These are phyloP conservation scores for Epistrophe grossulariae DNA, from an alignment of 2,888 invertebrate genomes.

Conservation along the genomic window DNA sequence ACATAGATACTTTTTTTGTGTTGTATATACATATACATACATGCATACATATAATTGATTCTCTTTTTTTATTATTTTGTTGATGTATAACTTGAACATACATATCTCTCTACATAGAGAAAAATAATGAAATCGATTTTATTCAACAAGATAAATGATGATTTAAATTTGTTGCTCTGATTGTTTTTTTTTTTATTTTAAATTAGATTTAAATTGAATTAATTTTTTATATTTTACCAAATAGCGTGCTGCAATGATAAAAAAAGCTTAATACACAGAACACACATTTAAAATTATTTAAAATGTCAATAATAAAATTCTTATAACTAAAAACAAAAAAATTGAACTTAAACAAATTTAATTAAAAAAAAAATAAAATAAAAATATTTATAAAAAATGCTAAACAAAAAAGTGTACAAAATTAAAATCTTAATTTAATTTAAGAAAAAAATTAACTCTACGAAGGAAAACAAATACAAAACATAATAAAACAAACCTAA, in stretches of 20 bases:
- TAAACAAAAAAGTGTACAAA: slow-evolving; percentile 61
- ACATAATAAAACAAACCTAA: slow-evolving; percentile 29
- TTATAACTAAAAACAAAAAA: slow-evolving; percentile 10
- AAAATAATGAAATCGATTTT: slow-evolving; percentile 67
- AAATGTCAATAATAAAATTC: slow-evolving; percentile 8
- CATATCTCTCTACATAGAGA: slow-evolving; percentile 14
- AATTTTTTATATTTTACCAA: slow-evolving; percentile 9
- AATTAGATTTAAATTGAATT: background rate
- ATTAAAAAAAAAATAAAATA: background rate
- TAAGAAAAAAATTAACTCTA: slow-evolving; percentile 14
- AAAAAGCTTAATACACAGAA: slow-evolving; percentile 15
- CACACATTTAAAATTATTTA: slow-evolving; percentile 32
- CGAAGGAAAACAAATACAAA: slow-evolving; percentile 30
- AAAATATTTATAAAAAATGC: slow-evolving; percentile 9
- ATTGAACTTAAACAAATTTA: slow-evolving; percentile 40
- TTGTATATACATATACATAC: background rate
- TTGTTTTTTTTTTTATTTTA: slow-evolving; percentile 19
- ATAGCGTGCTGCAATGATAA: slow-evolving; percentile 63
- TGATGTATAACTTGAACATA: slow-evolving; percentile 14
- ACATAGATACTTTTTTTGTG: slow-evolving; percentile 45
- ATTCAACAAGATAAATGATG: slow-evolving; percentile 65
- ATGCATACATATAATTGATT: slow-evolving; percentile 21
- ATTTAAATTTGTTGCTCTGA: slow-evolving; percentile 67
- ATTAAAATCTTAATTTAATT: slow-evolving; percentile 40
- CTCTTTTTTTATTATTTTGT: slow-evolving; percentile 23